These are phyloP conservation scores for Neopipo cinnamomea DNA, from an alignment of 2,113 vertebrate species.

Conservation along the genomic window DNA sequence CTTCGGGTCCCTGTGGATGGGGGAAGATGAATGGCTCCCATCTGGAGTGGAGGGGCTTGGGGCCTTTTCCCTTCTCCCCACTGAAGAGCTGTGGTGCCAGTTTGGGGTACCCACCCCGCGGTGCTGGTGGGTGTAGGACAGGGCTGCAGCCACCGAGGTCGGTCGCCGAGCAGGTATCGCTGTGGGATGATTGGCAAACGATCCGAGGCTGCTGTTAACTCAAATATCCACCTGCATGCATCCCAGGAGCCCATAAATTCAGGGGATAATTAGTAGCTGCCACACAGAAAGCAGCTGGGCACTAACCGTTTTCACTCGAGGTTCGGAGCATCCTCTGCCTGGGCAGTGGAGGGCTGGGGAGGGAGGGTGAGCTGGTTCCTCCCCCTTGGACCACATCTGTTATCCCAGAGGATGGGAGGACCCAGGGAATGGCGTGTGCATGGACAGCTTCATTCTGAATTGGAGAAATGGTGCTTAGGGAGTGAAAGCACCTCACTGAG, in stretches of 20 bases:
- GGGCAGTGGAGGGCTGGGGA: not conserved
- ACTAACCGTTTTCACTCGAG: not conserved
- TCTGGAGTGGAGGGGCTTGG: not conserved
- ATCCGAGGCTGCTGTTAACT: conserved; percentile 45
- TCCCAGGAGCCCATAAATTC: conserved; percentile 59
- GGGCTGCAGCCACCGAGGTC: accelerated
- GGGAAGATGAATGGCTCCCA: not conserved
- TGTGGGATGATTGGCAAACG: conserved; percentile 25
- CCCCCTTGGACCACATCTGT: not conserved
- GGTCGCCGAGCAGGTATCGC: not conserved
- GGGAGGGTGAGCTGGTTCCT: not conserved
- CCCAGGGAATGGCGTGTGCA: accelerated
- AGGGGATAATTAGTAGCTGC: conserved; percentile 67
- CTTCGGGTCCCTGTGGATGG: not conserved
- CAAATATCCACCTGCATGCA: conserved; percentile 60
- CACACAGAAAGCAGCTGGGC: conserved; percentile 42
- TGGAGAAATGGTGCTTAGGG: not conserved
- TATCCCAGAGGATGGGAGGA: not conserved
- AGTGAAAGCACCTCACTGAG: not conserved
- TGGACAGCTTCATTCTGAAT: not conserved
- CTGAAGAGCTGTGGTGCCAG: not conserved
- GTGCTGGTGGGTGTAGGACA: not conserved
- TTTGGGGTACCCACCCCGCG: not conserved
- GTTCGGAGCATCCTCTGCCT: not conserved
- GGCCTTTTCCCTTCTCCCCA: not conserved